Percentiles rank a stretch among this genome's conserved stretches.
phyloP scores from a whole-genome alignment of 2,888 invertebrate species.

The Hymenopus coronatus region DNA sequence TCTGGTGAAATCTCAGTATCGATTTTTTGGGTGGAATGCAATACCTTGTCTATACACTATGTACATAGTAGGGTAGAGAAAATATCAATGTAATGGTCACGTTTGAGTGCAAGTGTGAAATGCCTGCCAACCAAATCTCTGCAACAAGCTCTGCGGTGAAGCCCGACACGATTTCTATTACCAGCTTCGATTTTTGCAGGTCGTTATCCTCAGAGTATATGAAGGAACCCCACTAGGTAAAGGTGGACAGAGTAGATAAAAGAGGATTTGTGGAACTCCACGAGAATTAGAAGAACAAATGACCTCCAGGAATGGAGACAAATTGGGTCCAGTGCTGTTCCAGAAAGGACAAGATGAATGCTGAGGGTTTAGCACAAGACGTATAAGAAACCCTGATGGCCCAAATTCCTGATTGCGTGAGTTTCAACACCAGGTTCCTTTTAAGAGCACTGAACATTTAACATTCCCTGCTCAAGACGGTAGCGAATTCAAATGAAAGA shows the following conservation, averaged over 20 bases:
- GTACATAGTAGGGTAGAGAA: no score
- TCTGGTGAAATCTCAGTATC: no score
- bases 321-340: background rate
- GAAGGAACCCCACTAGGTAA: background rate
- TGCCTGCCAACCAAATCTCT: background rate
- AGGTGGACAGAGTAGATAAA: background rate
- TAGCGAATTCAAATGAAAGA: no score
- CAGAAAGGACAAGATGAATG: background rate
- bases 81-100: no score
- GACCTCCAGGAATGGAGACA: background rate
- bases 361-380: background rate
- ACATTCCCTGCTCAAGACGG: no score
- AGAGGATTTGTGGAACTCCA: background rate
- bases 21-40: no score
- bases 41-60: no score
- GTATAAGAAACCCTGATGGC: background rate
- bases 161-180: background rate
- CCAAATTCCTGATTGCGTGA: background rate
- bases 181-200: background rate
- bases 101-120: no score
- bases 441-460: no score
- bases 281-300: background rate
- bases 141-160: background rate
- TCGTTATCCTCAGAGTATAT: background rate
- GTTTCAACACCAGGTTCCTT: no score